Conservation (phyloP, 2,888 invertebrate species). For the Andrena chrysosceles region DNA sequence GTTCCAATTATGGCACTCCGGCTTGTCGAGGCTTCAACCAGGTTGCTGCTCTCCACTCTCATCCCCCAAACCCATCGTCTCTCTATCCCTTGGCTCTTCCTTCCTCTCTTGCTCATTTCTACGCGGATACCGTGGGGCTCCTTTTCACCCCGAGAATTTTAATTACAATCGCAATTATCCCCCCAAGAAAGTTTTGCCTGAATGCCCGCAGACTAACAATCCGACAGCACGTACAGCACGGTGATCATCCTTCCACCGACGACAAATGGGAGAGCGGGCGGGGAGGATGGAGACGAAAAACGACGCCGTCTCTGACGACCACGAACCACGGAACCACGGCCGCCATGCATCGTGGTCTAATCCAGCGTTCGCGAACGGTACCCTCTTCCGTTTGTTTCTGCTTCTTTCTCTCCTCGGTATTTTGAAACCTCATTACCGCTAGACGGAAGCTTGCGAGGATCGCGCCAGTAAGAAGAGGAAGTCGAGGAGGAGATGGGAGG, state of each 20-base stretch:
- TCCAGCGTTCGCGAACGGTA: slow-evolving; percentile 34
- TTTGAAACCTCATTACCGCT: slow-evolving; percentile 71
- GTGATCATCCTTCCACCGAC: slow-evolving; percentile 54
- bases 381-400: slow-evolving; percentile 33
- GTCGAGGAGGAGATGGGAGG: neutral
- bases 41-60: slow-evolving; percentile 53
- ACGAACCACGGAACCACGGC: slow-evolving; percentile 13
- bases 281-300: slow-evolving; percentile 13
- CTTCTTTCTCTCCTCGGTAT: slow-evolving; percentile 36
- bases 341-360: slow-evolving; percentile 47
- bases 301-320: slow-evolving; percentile 34
- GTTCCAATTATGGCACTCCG: slow-evolving; percentile 82
- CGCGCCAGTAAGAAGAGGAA: slow-evolving; percentile 24
- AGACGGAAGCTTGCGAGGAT: slow-evolving; percentile 25
- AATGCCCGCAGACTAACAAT: slow-evolving; percentile 77
- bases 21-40: slow-evolving; percentile 70
- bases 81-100: slow-evolving; percentile 55
- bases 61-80: slow-evolving; percentile 39
- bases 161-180: slow-evolving; percentile 83
- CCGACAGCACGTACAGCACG: slow-evolving; percentile 64
- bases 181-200: slow-evolving; percentile 75
- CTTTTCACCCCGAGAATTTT: slow-evolving; percentile 80
- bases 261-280: slow-evolving; percentile 39
- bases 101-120: slow-evolving; percentile 74
- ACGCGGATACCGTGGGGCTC: slow-evolving; percentile 66